Evolutionary conservation across 2,797 vertebrate genomes (phyloP).

Genomic region (Microcaecilia unicolor): DNA sequence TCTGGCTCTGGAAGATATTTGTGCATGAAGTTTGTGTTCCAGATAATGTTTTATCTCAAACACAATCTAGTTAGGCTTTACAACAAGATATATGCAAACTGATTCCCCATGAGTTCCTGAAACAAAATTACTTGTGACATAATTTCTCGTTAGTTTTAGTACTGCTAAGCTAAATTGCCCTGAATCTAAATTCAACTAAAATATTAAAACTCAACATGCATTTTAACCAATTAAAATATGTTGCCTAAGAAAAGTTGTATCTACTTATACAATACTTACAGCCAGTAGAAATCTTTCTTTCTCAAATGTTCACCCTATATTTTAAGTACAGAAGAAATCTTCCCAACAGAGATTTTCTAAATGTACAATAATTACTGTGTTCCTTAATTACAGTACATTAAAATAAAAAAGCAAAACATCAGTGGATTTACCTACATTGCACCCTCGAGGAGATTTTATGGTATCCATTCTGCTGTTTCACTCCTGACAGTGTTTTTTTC

Average conservation of each 20-base stretch:
- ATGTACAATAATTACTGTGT: constrained; percentile 52
- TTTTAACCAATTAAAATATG: constrained; percentile 25
- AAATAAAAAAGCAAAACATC: constrained; percentile 14
- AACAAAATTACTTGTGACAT: too few species aligned
- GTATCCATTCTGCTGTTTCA: too few species aligned
- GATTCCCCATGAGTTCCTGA: too few species aligned
- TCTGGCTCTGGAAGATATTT: too few species aligned
- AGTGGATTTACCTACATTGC: too few species aligned
- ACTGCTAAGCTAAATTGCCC: too few species aligned
- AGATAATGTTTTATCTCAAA: too few species aligned
- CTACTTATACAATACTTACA: constrained; percentile 25
- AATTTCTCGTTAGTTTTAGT: too few species aligned
- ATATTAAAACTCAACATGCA: constrained; percentile 22
- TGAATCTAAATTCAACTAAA: constrained; percentile 13
- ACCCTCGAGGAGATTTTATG: too few species aligned
- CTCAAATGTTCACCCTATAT: constrained; percentile 32
- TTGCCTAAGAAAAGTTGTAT: constrained; percentile 27
- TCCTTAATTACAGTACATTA: constrained; percentile 40
- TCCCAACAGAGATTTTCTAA: constrained; percentile 48
- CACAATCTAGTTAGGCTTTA: too few species aligned
- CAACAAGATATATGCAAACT: too few species aligned
- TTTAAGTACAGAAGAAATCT: constrained; percentile 42
- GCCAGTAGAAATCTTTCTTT: constrained; percentile 44
- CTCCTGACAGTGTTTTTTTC: constrained; percentile 9
- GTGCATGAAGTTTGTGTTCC: too few species aligned